phyloP scores from a whole-genome alignment of 2,888 invertebrate genomes.

The Cantharis nigra region DNA sequence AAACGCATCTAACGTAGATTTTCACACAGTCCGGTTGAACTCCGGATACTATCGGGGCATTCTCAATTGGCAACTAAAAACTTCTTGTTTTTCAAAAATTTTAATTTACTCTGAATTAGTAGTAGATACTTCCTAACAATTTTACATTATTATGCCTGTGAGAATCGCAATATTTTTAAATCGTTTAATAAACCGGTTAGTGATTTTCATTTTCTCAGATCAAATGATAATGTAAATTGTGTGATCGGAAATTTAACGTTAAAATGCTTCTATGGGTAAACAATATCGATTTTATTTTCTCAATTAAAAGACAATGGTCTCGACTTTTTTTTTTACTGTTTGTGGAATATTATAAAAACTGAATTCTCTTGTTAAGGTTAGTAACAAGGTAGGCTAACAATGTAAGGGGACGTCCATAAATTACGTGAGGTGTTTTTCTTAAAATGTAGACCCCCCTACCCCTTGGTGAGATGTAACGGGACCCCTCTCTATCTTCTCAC shows the following conservation, averaged over 20 bases:
- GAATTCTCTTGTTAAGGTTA: neutral
- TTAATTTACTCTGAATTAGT: neutral
- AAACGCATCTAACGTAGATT: slow-evolving; percentile 3
- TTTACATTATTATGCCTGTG: neutral
- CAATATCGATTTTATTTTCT: neutral
- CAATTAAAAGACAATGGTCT: neutral
- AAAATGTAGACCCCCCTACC: too few relatives aligned
- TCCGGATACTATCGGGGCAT: slow-evolving; percentile 3
- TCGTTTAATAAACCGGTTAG: neutral
- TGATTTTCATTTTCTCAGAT: neutral
- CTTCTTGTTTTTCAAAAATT: neutral
- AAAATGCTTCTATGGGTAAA: neutral
- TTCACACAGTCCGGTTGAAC: slow-evolving; percentile 6
- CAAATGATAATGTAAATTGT: neutral
- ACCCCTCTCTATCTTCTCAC: too few relatives aligned
- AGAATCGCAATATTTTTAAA: neutral
- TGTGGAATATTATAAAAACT: neutral
- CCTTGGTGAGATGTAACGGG: too few relatives aligned
- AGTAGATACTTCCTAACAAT: neutral
- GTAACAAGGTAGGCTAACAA: neutral
- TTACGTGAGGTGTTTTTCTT: too few relatives aligned
- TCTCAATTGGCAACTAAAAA: neutral
- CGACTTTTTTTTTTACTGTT: neutral
- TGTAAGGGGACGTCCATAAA: too few relatives aligned
- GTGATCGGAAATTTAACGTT: neutral